Conservation (phyloP, 1,140 invertebrate genomes). For the Drosophila oshimai region DNA sequence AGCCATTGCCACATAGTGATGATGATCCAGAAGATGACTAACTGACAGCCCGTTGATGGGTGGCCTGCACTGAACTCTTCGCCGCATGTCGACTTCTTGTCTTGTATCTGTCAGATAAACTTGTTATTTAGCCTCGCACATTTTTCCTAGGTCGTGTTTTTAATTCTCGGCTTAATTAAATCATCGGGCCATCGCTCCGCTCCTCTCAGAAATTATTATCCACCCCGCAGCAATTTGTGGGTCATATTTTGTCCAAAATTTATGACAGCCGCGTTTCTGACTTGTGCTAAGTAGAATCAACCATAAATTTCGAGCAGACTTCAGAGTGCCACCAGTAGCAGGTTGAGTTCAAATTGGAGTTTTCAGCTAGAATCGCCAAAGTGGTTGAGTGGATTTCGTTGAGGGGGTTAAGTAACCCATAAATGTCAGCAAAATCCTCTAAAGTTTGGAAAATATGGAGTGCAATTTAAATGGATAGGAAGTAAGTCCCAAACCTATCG, state of each 20-base stretch:
- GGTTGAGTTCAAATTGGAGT: slow-evolving; percentile 33
- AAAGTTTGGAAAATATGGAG: slow-evolving; percentile 11
- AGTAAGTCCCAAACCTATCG: background rate
- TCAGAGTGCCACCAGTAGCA: slow-evolving; percentile 37
- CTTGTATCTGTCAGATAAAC: slow-evolving; percentile 44
- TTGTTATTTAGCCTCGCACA: slow-evolving; percentile 11
- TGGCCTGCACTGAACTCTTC: slow-evolving; percentile 60
- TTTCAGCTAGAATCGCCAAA: slow-evolving; percentile 17
- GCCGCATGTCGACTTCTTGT: slow-evolving; percentile 36
- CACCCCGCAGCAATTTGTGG: slow-evolving; percentile 19
- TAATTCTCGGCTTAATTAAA: slow-evolving; percentile 74
- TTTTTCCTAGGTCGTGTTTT: slow-evolving; percentile 48
- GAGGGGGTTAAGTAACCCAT: slow-evolving; percentile 10
- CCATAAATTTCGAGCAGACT: slow-evolving; percentile 58
- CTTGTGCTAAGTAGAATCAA: slow-evolving; percentile 59
- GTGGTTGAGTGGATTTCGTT: slow-evolving; percentile 17
- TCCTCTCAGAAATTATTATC: slow-evolving; percentile 46
- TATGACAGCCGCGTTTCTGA: slow-evolving; percentile 55
- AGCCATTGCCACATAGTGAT: no score
- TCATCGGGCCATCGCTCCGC: slow-evolving; percentile 21
- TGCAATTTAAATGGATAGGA: slow-evolving; percentile 13
- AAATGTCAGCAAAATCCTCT: slow-evolving; percentile 14
- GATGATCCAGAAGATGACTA: slow-evolving; percentile 24
- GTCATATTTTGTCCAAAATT: slow-evolving; percentile 61
- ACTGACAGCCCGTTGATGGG: slow-evolving; percentile 54